phyloP scores from a whole-genome alignment of 2,113 vertebrate species.

The Chaetura pelagica region DNA sequence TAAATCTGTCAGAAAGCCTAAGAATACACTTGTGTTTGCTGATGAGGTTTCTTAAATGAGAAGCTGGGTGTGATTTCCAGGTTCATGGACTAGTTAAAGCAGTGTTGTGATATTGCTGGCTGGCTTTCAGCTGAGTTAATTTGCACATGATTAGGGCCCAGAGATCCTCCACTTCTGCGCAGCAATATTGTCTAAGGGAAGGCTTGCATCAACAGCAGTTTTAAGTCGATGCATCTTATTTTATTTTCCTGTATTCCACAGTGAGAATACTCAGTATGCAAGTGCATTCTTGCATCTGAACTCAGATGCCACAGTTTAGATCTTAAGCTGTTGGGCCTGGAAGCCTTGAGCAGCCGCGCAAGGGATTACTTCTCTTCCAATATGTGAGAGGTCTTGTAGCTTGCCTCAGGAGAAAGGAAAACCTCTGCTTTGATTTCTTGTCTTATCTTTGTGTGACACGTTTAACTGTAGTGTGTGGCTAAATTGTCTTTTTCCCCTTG shows the following conservation, averaged over 20 bases:
- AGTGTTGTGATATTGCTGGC: neutral
- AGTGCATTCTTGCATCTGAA: neutral
- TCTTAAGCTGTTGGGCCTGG: neutral
- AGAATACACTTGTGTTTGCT: neutral
- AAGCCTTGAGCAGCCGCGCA: neutral
- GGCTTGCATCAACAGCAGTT: neutral
- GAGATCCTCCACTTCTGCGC: neutral
- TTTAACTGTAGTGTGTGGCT: neutral
- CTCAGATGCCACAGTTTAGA: neutral
- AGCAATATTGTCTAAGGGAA: neutral
- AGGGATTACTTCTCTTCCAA: neutral
- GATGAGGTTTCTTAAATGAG: neutral
- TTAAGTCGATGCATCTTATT: neutral
- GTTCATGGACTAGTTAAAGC: neutral
- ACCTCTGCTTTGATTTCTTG: neutral
- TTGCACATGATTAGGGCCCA: neutral
- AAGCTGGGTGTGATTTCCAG: neutral
- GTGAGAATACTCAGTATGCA: neutral
- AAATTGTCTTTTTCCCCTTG: slow-evolving; percentile 15
- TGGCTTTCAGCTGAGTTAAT: neutral
- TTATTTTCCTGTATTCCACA: neutral
- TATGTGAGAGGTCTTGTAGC: neutral
- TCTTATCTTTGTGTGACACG: neutral
- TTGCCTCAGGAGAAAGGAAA: neutral
- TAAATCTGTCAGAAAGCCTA: neutral